Conservation (phyloP, 92 coral and sea anemone species). For the Porites cylindrica region DNA sequence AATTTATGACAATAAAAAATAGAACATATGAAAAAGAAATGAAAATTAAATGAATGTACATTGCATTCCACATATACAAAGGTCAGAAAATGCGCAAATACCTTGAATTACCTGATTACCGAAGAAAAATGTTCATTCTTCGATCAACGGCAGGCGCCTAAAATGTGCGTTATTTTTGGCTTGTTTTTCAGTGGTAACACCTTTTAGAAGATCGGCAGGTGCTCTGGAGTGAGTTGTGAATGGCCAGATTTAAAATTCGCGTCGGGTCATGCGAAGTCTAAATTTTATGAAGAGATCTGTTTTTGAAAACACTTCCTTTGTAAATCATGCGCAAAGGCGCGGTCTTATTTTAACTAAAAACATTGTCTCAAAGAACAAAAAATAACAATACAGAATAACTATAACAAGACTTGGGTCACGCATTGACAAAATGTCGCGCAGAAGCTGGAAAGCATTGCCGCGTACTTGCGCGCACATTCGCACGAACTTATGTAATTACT, state of each 20-base stretch:
- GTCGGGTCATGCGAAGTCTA: background rate
- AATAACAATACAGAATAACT: background rate
- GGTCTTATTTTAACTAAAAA: too few species aligned
- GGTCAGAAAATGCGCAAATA: slow-evolving; percentile 1
- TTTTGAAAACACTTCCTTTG: background rate
- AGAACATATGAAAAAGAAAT: background rate
- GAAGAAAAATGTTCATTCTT: slow-evolving; percentile 6
- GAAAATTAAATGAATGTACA: background rate
- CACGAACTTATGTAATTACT: background rate
- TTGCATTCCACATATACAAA: background rate
- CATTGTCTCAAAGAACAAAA: background rate
- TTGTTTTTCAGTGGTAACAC: slow-evolving; percentile 1
- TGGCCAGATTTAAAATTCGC: background rate
- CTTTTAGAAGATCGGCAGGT: slow-evolving; percentile 20
- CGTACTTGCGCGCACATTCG: background rate
- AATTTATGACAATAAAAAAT: too few species aligned
- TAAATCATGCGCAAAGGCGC: background rate
- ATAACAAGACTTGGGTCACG: background rate
- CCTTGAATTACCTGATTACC: background rate
- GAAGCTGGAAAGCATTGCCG: background rate
- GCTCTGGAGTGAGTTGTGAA: background rate
- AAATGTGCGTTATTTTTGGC: slow-evolving; percentile 42
- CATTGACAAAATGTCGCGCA: background rate
- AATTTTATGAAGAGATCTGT: background rate
- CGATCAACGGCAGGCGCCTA: slow-evolving; percentile 7